Conservation (phyloP, 2,797 vertebrate species). For the Jordanella pulchra region DNA sequence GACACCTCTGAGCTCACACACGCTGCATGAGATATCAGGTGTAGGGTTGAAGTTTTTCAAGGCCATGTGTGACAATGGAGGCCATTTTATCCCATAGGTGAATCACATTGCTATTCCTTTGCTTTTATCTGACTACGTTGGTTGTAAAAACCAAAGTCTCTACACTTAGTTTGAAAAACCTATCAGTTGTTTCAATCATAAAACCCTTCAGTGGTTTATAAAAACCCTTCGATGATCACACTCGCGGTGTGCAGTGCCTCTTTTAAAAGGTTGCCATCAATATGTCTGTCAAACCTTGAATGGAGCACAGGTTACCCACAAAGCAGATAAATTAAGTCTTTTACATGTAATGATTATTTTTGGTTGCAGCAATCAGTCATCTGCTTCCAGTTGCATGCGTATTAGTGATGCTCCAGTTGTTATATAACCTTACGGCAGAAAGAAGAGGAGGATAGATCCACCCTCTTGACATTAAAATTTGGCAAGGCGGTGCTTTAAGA, state of each 20-base stretch:
- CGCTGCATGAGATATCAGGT: slow-evolving; percentile 49
- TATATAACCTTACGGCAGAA: slow-evolving; percentile 59
- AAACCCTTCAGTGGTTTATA: slow-evolving; percentile 33
- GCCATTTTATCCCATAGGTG: slow-evolving; percentile 44
- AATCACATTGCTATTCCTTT: slow-evolving; percentile 47
- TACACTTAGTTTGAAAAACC: slow-evolving; percentile 29
- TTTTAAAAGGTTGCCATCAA: slow-evolving; percentile 64
- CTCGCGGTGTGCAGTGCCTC: slow-evolving; percentile 42
- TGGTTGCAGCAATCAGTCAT: slow-evolving; percentile 1
- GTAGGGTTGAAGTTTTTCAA: slow-evolving; percentile 47
- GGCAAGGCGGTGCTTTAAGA: slow-evolving; percentile 32
- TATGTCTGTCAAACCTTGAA: slow-evolving; percentile 41
- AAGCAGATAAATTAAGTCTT: not conserved
- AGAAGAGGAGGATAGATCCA: slow-evolving; percentile 35
- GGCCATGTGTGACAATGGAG: slow-evolving; percentile 43
- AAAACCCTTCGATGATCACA: slow-evolving; percentile 56
- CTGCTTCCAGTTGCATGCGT: slow-evolving; percentile 7
- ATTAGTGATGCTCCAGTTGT: slow-evolving; percentile 35
- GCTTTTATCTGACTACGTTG: slow-evolving; percentile 20
- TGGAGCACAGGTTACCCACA: slow-evolving; percentile 2
- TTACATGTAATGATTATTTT: not conserved
- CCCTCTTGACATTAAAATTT: slow-evolving; percentile 37
- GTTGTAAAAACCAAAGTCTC: slow-evolving; percentile 27
- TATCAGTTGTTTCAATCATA: slow-evolving; percentile 20
- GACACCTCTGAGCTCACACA: slow-evolving; percentile 27